Conservation (phyloP, 2,888 invertebrate genomes). For the Acronicta psi region DNA sequence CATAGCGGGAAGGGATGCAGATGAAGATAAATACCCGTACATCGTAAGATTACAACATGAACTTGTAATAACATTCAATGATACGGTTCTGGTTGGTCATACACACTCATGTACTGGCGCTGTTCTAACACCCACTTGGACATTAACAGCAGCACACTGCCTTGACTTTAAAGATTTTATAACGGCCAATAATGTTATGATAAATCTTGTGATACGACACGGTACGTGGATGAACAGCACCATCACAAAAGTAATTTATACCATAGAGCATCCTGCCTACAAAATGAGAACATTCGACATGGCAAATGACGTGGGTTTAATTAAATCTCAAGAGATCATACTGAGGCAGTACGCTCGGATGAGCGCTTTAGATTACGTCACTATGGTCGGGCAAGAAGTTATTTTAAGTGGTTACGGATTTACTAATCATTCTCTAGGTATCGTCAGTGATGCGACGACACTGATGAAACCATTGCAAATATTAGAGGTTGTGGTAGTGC, state of each 20-base stretch:
- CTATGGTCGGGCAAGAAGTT: conserved; percentile 24
- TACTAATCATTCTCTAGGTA: background rate
- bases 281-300: fast-evolving
- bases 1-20: conserved; percentile 19
- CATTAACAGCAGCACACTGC: conserved; percentile 29
- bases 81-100: fast-evolving
- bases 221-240: background rate
- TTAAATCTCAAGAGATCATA: conserved; percentile 14
- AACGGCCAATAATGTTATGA: fast-evolving
- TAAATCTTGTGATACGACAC: background rate
- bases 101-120: conserved; percentile 11
- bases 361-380: conserved; percentile 21
- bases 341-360: conserved; percentile 21
- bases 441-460: background rate
- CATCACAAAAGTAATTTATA: background rate
- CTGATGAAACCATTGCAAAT: conserved; percentile 22
- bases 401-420: conserved; percentile 23
- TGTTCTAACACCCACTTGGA: conserved; percentile 19
- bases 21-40: conserved; percentile 18
- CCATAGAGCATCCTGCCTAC: conserved; percentile 12
- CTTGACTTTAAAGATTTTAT: fast-evolving
- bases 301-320: conserved; percentile 25
- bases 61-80: fast-evolving
- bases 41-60: conserved; percentile 24
- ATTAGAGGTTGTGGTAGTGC: conserved; percentile 17